phyloP scores from a whole-genome alignment of 2,888 invertebrate genomes.

The Adelphocoris suturalis region DNA sequence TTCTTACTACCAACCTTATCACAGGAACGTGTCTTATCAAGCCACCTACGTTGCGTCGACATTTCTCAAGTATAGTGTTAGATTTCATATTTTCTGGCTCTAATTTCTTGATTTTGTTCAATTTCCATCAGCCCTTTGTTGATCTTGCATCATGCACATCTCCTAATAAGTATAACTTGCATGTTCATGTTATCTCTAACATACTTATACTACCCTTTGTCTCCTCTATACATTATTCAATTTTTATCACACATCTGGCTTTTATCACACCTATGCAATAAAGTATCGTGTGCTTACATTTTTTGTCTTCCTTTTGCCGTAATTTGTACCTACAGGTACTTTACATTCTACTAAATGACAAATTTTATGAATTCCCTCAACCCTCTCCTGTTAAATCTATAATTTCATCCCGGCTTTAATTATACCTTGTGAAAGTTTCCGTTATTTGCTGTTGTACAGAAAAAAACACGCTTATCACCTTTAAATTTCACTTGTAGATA shows the following conservation, averaged over 20 bases:
- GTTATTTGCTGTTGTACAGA: neutral
- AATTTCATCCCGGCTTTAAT: neutral
- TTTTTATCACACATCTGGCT: neutral
- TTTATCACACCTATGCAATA: neutral
- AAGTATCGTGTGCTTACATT: too few relatives aligned
- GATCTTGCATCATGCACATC: neutral
- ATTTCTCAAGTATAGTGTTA: conserved; percentile 69
- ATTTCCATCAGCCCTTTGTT: neutral
- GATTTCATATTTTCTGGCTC: conserved; percentile 13
- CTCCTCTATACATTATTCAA: neutral
- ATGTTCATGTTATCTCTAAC: neutral
- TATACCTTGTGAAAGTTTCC: neutral
- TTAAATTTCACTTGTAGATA: neutral
- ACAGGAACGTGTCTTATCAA: neutral
- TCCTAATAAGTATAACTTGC: neutral
- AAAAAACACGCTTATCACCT: neutral
- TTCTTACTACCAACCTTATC: neutral
- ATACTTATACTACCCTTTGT: neutral
- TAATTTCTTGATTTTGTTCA: neutral
- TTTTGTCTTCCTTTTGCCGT: neutral
- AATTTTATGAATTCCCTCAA: neutral
- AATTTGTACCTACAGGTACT: neutral
- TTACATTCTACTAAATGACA: neutral
- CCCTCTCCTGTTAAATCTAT: neutral
- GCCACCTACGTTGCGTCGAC: conserved; percentile 14